Percentiles rank a stretch among this genome's conserved stretches.
These are phyloP conservation scores for Agonopterix subpropinquella DNA, from an alignment of 2,888 invertebrate species.

Conservation along the genomic window DNA sequence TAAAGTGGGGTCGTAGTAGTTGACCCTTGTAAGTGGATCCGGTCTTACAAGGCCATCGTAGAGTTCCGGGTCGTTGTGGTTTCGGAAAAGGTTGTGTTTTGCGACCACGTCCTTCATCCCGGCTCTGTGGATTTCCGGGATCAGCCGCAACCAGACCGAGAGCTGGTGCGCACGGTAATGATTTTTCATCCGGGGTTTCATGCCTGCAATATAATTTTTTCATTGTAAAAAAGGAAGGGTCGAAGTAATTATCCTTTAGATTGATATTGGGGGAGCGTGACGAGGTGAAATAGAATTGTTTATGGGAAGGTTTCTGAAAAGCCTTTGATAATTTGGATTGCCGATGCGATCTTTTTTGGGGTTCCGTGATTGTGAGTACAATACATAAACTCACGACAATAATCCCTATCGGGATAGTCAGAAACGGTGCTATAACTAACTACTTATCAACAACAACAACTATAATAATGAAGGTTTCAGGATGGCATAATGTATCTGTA, in stretches of 20 bases:
- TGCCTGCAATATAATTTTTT: constrained; percentile 78
- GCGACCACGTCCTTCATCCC: constrained; percentile 94
- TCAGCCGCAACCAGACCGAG: constrained; percentile 95
- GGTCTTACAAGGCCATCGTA: constrained; percentile 93
- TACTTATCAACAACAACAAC: too few species aligned
- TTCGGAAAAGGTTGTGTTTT: constrained; percentile 91
- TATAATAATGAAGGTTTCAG: too few species aligned
- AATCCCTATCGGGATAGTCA: too few species aligned
- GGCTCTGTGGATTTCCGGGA: constrained; percentile 92
- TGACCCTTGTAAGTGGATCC: constrained; percentile 83
- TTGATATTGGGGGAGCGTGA: constrained; percentile 27
- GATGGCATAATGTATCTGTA: too few species aligned
- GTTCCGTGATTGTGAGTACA: too few species aligned
- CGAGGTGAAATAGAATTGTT: constrained; percentile 22
- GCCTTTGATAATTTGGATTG: too few species aligned
- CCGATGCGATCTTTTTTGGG: too few species aligned
- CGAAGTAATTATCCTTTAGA: constrained; percentile 38
- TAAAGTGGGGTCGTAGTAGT: constrained; percentile 78
- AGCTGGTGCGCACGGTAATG: constrained; percentile 98
- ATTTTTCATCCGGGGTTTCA: constrained; percentile 94
- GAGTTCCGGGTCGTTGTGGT: constrained; percentile 91
- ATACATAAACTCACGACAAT: too few species aligned
- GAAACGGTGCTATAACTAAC: too few species aligned
- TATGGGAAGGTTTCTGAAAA: background rate
- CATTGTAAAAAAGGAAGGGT: constrained; percentile 34